phyloP scores from a whole-genome alignment of 2,888 invertebrate species.

The Gari tellinella region DNA sequence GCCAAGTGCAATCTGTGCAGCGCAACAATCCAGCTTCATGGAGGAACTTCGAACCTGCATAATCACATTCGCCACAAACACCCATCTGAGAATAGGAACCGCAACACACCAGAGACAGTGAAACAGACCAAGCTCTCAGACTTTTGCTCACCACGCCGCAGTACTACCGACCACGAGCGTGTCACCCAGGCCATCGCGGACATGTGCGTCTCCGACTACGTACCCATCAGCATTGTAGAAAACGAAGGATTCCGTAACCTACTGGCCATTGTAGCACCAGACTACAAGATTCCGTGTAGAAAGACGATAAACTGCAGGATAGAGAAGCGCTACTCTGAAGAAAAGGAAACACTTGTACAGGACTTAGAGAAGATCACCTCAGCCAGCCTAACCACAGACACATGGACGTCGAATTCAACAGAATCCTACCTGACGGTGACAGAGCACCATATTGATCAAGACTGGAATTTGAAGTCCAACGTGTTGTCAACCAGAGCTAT shows the following conservation, averaged over 20 bases:
- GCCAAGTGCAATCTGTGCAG: neutral
- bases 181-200: neutral
- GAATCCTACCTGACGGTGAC: slow-evolving; percentile 25
- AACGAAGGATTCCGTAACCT: slow-evolving; percentile 8
- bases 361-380: neutral
- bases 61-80: neutral
- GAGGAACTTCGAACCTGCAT: neutral
- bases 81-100: neutral
- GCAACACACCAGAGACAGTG: too few species aligned
- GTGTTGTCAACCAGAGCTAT: slow-evolving; percentile 13
- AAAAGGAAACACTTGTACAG: neutral
- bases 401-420: slow-evolving; percentile 24
- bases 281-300: slow-evolving; percentile 9
- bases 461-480: slow-evolving; percentile 4
- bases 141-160: too few species aligned
- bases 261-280: slow-evolving; percentile 9
- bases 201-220: neutral
- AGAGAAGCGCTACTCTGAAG: slow-evolving; percentile 2
- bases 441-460: slow-evolving; percentile 12
- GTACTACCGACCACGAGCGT: neutral
- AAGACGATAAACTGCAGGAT: slow-evolving; percentile 13
- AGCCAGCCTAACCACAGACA: slow-evolving; percentile 17
- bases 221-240: neutral
- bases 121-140: too few species aligned
- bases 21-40: neutral